phyloP scores from a whole-genome alignment of 2,888 invertebrate genomes.

The Apamea monoglypha region DNA sequence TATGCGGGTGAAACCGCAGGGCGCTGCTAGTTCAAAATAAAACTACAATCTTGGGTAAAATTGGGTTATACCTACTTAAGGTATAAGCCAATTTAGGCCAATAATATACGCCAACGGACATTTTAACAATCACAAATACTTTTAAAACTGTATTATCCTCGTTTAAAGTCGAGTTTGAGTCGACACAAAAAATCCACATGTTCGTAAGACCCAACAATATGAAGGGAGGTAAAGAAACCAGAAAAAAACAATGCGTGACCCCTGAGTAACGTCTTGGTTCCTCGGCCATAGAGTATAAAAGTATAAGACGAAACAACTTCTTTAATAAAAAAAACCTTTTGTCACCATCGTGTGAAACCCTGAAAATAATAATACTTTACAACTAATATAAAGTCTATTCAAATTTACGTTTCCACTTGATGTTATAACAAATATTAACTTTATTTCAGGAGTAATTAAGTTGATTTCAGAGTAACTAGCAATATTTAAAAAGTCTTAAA shows the following conservation, averaged over 20 bases:
- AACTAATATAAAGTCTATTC: too few relatives aligned
- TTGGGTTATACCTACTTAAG: neutral
- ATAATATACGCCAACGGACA: slow-evolving; percentile 17
- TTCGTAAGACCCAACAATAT: slow-evolving; percentile 79
- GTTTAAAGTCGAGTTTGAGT: slow-evolving; percentile 53
- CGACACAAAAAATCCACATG: slow-evolving; percentile 69
- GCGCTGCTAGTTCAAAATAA: neutral
- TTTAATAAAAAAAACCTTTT: neutral
- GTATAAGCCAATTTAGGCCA: neutral
- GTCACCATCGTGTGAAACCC: slow-evolving; percentile 10
- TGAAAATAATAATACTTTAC: slow-evolving; percentile 9
- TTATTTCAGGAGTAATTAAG: neutral
- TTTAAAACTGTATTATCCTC: slow-evolving; percentile 28
- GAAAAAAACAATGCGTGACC: slow-evolving; percentile 78
- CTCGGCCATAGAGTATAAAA: slow-evolving; percentile 47
- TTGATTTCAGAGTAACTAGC: too few relatives aligned
- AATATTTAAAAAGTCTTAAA: neutral
- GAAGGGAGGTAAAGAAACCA: slow-evolving; percentile 75
- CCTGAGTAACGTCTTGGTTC: slow-evolving; percentile 78
- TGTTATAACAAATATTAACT: neutral
- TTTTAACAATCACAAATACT: slow-evolving; percentile 15
- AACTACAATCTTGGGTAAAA: neutral
- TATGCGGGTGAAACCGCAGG: too few relatives aligned
- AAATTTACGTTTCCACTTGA: neutral
- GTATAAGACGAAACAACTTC: slow-evolving; percentile 34